phyloP scores from a whole-genome alignment of 35 echinoderm and acorn worm genomes.

The Lytechinus variegatus region DNA sequence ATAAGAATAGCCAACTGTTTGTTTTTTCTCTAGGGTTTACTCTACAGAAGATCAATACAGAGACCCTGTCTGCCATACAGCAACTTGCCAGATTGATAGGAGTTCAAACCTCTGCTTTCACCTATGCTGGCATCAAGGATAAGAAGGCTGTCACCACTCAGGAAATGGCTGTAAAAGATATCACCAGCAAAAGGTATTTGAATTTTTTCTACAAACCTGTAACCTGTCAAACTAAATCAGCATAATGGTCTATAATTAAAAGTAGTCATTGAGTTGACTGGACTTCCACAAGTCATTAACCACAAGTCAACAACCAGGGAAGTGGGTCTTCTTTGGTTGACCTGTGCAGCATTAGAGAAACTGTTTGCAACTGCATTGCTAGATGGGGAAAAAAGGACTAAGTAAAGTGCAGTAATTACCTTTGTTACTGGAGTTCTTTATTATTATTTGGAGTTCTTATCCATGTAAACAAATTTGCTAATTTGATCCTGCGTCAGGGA shows the following conservation, averaged over 20 bases:
- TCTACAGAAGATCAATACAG: slow-evolving; percentile 74
- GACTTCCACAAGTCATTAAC: not conserved
- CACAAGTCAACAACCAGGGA: too few species aligned
- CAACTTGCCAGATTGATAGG: slow-evolving; percentile 48
- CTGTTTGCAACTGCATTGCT: too few species aligned
- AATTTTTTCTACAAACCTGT: not conserved
- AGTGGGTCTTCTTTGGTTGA: too few species aligned
- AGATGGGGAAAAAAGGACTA: not conserved
- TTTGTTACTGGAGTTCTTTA: too few species aligned
- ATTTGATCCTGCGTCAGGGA: too few species aligned
- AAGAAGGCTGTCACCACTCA: slow-evolving; percentile 90
- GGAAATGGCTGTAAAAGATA: slow-evolving; percentile 62
- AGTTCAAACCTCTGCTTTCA: slow-evolving; percentile 68
- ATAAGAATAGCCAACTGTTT: not conserved
- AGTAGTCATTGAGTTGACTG: not conserved
- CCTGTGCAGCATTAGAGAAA: too few species aligned
- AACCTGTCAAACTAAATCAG: not conserved
- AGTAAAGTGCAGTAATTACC: not conserved
- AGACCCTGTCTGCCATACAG: slow-evolving; percentile 82
- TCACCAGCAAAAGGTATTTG: slow-evolving; percentile 31
- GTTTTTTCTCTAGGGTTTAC: slow-evolving; percentile 65
- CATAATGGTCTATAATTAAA: not conserved
- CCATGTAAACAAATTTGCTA: too few species aligned
- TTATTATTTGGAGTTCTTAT: too few species aligned
- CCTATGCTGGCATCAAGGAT: slow-evolving; percentile 91